Base-by-base conservation (phyloP, 2,888 invertebrate genomes). In the Hypena proboscidalis region DNA sequence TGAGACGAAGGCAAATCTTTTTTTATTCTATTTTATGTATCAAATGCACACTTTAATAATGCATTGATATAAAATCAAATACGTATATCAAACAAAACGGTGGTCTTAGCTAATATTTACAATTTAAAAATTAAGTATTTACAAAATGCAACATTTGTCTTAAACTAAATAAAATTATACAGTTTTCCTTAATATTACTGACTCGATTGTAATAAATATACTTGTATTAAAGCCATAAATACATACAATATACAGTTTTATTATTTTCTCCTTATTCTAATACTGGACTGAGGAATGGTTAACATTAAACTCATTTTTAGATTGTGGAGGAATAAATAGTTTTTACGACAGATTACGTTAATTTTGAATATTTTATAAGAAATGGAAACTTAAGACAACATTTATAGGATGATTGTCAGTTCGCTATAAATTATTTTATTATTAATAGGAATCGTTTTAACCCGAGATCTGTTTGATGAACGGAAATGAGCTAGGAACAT, bases 231-330 rank as follows among this genome's bases (percentile, higher is more conserved):
- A 66, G 68, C 65, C 62, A 67, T 71, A 69, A 69, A 73, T 70
- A 70, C 61, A 63, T 58, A 52, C 58, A 67, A 59, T 67, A 60
- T 51, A 65, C 64, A 35, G 52, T 60, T 58, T 56, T 51, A 38
- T 46, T 57, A 56, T 54, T 63, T 63, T 49, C 49, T 60, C 60
- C 48, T 31, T 58, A 50, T 46, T 63, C 51, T 85, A 83, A 83
- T 82, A 84, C 85, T 86, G 82, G 77, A 70, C 62, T 74, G 67
- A 76, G 83, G 83, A 85, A 85, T 85, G 80, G 83, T 77, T 67
- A 74, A 77, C 74, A 70, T 70, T 44, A 19, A 33, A 15, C 20
- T 17, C 8, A 17, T 1, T 7, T 37, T 44, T 27, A 4, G 29
- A 2, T 14, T 22, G 19, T 19, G 31, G 20, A 20, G 26, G 9